A percentile compares a stretch with the other conserved stretches of the same genome.
Evolutionary conservation across 1,140 invertebrate genomes (phyloP).

Genomic region (Mercenaria mercenaria): DNA sequence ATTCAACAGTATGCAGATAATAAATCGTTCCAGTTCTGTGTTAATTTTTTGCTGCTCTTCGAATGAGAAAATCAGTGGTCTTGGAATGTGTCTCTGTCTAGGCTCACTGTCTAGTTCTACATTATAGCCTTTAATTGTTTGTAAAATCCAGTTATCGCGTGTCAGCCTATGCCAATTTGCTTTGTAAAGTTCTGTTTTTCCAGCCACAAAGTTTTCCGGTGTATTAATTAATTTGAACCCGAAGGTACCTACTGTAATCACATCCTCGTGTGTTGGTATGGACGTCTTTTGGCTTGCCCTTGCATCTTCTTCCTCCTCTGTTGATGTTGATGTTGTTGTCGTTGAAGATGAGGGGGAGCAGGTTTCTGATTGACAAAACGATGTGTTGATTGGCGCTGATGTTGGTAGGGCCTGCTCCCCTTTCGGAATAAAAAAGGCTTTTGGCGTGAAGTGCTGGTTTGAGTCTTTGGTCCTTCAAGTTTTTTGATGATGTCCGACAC

Average conservation of each 20-base stretch:
- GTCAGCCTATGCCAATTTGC: not conserved
- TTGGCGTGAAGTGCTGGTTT: not conserved
- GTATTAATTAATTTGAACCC: not conserved
- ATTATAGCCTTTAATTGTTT: not conserved
- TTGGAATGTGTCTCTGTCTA: not conserved
- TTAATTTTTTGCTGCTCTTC: not conserved
- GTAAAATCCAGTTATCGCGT: not conserved
- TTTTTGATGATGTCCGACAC: not conserved
- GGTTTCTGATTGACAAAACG: not conserved
- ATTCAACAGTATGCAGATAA: no score
- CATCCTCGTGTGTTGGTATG: not conserved
- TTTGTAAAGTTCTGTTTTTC: not conserved
- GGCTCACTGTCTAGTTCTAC: not conserved
- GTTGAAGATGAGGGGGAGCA: constrained; percentile 14
- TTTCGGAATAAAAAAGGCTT: not conserved
- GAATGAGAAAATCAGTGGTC: not conserved
- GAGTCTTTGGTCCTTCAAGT: not conserved
- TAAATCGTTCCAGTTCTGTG: not conserved
- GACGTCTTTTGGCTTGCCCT: not conserved
- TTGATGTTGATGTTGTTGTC: not conserved
- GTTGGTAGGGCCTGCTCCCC: not conserved
- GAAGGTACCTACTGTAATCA: not conserved
- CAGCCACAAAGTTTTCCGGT: constrained; percentile 7
- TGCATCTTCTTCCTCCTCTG: not conserved
- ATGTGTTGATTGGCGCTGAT: not conserved